Percentiles rank a stretch among this genome's conserved stretches.
Evolutionary conservation across 2,888 invertebrate genomes (phyloP).

Genomic region (Ormia ochracea): DNA sequence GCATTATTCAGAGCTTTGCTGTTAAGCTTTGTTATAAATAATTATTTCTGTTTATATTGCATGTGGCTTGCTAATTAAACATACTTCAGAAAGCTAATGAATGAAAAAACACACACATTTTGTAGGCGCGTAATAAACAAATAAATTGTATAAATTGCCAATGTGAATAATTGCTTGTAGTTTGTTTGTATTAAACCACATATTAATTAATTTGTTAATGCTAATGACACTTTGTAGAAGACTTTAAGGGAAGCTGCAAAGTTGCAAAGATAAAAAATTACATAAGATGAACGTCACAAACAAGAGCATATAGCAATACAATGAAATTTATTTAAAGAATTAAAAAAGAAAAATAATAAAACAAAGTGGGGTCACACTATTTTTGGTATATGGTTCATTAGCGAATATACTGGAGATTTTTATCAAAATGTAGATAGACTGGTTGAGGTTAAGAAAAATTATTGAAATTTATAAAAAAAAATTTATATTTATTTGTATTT

Average conservation of each 20-base stretch:
- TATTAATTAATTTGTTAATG: background rate
- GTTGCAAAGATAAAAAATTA: conserved; percentile 4
- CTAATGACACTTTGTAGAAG: conserved; percentile 8
- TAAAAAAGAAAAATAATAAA: background rate
- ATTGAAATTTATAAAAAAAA: background rate
- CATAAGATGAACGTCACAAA: conserved; percentile 27
- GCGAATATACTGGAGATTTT: too few relatives aligned
- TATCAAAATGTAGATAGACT: conserved; percentile 14
- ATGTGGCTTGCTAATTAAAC: too few relatives aligned
- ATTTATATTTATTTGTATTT: background rate
- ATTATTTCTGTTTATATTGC: too few relatives aligned
- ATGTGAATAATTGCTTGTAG: background rate
- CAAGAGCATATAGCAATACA: background rate
- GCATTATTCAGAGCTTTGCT: too few relatives aligned
- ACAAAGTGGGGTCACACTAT: background rate
- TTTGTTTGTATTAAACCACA: background rate
- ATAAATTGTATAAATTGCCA: conserved; percentile 22
- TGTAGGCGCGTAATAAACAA: background rate
- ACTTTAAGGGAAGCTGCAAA: background rate
- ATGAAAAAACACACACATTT: too few relatives aligned
- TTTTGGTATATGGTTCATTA: too few relatives aligned
- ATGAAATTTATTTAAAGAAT: background rate
- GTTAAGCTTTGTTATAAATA: too few relatives aligned
- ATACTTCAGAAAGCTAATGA: too few relatives aligned
- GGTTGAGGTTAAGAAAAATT: conserved; percentile 63